These are phyloP conservation scores for Hipposideros armiger DNA, from an alignment of 2,113 vertebrate species.

Conservation along the genomic window DNA sequence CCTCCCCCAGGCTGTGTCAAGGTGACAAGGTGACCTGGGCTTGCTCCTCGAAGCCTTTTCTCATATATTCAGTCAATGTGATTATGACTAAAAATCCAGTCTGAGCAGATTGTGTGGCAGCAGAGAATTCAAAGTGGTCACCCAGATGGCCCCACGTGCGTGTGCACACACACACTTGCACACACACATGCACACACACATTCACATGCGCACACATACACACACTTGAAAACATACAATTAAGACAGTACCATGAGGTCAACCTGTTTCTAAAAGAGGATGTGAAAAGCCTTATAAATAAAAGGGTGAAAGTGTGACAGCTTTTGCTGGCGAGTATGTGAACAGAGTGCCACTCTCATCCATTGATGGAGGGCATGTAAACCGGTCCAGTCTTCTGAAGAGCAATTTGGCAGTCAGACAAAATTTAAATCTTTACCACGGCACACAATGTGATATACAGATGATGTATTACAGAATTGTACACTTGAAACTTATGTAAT, in stretches of 20 bases:
- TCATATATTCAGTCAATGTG: too few species aligned
- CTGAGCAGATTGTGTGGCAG: rapidly evolving
- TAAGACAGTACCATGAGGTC: rapidly evolving
- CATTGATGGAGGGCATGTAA: not conserved
- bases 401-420: not conserved
- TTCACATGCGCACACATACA: rapidly evolving
- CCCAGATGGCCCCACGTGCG: not conserved
- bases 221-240: not conserved
- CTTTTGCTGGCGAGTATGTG: not conserved
- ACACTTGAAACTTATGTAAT: too few species aligned
- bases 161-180: rapidly evolving
- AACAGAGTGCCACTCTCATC: too few species aligned
- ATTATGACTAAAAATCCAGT: rapidly evolving
- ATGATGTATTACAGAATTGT: too few species aligned
- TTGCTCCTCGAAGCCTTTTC: not conserved
- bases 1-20: rapidly evolving
- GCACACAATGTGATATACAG: too few species aligned
- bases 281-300: not conserved
- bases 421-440: not conserved
- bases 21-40: not conserved
- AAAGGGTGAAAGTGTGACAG: not conserved
- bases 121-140: not conserved
- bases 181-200: not conserved
- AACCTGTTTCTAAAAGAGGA: not conserved
- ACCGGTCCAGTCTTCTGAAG: rapidly evolving